Evolutionary conservation across 1,140 invertebrate species (phyloP).

Genomic region (Bombyx mandarina): DNA sequence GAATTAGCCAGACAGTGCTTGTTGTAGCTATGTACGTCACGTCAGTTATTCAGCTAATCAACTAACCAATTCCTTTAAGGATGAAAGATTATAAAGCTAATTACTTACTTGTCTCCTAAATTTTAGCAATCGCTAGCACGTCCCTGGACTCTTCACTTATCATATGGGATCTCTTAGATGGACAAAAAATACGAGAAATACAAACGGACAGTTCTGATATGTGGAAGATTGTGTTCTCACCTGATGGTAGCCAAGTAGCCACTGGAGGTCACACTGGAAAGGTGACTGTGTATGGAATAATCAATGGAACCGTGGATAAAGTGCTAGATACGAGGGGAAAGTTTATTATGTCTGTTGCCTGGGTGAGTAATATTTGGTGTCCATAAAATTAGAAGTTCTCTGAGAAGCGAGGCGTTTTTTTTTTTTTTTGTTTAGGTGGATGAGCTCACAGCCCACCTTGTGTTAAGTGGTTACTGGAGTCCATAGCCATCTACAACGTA

Average conservation of each 20-base stretch:
- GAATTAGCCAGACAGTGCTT: too few species aligned
- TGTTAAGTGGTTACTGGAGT: too few species aligned
- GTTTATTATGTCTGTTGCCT: conserved; percentile 95
- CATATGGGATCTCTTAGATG: conserved; percentile 91
- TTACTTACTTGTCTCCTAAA: neutral
- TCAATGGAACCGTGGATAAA: conserved; percentile 87
- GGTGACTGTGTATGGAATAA: conserved; percentile 90
- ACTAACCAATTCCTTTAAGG: too few species aligned
- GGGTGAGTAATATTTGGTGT: conserved; percentile 74
- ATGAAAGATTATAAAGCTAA: too few species aligned
- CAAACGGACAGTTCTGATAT: conserved; percentile 92
- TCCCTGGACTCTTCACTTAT: conserved; percentile 92
- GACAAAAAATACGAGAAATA: conserved; percentile 87
- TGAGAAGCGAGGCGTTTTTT: too few species aligned
- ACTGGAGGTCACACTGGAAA: conserved; percentile 93
- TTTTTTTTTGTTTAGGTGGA: too few species aligned
- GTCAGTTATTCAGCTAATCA: too few species aligned
- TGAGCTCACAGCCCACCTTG: too few species aligned
- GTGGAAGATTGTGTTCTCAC: conserved; percentile 95
- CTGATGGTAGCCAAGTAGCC: conserved; percentile 90
- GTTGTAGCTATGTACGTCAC: too few species aligned
- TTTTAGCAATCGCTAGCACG: conserved; percentile 89
- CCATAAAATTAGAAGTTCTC: too few species aligned
- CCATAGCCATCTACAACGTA: too few species aligned
- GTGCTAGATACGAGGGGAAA: conserved; percentile 94